Evolutionary conservation across 1,140 invertebrate species (phyloP).

Genomic region (Lysiphlebus fabarum): DNA sequence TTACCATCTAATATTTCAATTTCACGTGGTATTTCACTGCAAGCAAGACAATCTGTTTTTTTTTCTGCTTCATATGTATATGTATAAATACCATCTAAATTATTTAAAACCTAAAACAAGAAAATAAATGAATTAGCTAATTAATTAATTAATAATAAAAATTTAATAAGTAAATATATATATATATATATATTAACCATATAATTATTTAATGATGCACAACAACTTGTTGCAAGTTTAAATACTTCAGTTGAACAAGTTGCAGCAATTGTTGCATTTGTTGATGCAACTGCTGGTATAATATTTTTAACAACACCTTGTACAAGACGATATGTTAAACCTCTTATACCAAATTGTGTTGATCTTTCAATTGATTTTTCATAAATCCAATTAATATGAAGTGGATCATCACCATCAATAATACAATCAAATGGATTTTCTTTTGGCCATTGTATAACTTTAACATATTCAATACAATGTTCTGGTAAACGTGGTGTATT

Average conservation of each 20-base stretch:
- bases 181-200: no score
- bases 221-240: slow-evolving; percentile 92
- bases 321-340: slow-evolving; percentile 88
- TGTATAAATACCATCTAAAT: slow-evolving; percentile 93
- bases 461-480: slow-evolving; percentile 98
- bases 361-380: slow-evolving; percentile 89
- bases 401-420: slow-evolving; percentile 93
- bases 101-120: no score
- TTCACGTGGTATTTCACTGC: slow-evolving; percentile 71
- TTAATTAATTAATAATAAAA: no score
- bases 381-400: slow-evolving; percentile 93
- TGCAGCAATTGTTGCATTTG: slow-evolving; percentile 96
- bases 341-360: slow-evolving; percentile 82
- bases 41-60: slow-evolving; percentile 80
- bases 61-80: slow-evolving; percentile 92
- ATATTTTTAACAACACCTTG: slow-evolving; percentile 99
- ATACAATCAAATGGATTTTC: slow-evolving; percentile 88
- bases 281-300: slow-evolving; percentile 98
- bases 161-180: no score
- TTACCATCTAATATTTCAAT: slow-evolving; percentile 69
- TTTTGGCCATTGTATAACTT: slow-evolving; percentile 92
- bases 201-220: slow-evolving; percentile 88
- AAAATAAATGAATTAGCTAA: no score
- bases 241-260: slow-evolving; percentile 94
- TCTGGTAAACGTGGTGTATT: slow-evolving; percentile 97